phyloP scores from a whole-genome alignment of 1,140 invertebrate genomes.

The Myzus persicae region DNA sequence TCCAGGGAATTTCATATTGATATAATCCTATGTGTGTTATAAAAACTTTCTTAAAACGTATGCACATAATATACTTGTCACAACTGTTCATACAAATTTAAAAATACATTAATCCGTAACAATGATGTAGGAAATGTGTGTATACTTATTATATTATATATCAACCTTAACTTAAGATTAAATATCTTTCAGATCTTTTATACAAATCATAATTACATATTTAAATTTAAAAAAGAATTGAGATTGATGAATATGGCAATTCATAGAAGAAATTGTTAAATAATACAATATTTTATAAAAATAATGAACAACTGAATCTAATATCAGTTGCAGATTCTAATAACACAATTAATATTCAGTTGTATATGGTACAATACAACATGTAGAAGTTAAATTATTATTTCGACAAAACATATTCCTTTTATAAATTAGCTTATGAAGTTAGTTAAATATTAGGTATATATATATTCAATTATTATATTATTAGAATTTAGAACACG shows the following conservation, averaged over 20 bases:
- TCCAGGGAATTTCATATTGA: too few species aligned
- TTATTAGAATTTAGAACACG: not conserved
- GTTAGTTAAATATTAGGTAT: too few species aligned
- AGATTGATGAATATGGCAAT: not conserved
- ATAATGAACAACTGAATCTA: not conserved
- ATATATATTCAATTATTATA: not conserved
- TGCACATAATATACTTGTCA: too few species aligned
- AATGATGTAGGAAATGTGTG: too few species aligned
- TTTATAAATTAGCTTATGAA: not conserved
- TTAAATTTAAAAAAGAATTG: not conserved
- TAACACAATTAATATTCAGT: not conserved
- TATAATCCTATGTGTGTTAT: too few species aligned
- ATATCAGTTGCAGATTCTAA: not conserved
- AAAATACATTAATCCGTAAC: too few species aligned
- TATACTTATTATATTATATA: not conserved
- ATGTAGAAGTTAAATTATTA: not conserved
- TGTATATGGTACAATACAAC: too few species aligned
- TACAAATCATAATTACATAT: not conserved
- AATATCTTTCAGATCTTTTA: not conserved
- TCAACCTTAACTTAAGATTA: not conserved
- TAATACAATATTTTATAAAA: not conserved
- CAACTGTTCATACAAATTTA: too few species aligned
- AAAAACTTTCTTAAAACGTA: too few species aligned
- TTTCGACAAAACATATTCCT: not conserved
- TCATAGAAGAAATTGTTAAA: not conserved